phyloP scores from a whole-genome alignment of 2,888 invertebrate genomes.

The Diarsia dahlii region DNA sequence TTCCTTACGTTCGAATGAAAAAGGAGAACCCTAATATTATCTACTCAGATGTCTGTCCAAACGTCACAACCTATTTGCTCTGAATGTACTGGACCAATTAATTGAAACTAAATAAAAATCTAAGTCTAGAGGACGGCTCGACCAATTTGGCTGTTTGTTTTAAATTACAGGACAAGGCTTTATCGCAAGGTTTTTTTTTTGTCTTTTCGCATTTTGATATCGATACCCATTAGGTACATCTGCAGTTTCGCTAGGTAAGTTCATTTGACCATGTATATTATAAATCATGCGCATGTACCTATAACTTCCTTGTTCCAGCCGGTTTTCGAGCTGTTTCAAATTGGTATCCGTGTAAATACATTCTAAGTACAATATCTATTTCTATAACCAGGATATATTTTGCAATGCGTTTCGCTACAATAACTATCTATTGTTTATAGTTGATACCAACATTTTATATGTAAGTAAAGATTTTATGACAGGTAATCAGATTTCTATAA shows the following conservation, averaged over 20 bases:
- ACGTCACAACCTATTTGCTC: neutral
- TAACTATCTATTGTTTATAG: conserved; percentile 20
- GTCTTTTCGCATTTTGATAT: neutral
- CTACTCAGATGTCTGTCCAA: neutral
- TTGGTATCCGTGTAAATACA: conserved; percentile 27
- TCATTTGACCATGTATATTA: conserved; percentile 14
- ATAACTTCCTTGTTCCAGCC: conserved; percentile 19
- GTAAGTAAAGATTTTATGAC: conserved; percentile 30
- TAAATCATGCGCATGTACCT: conserved; percentile 23
- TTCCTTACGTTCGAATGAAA: neutral
- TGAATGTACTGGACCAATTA: neutral
- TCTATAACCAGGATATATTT: conserved; percentile 29
- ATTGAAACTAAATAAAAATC: neutral
- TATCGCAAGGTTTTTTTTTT: too few relatives aligned
- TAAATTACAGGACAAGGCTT: neutral
- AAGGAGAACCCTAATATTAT: neutral
- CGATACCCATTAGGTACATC: neutral
- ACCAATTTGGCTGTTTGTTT: neutral
- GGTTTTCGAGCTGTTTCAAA: conserved; percentile 23
- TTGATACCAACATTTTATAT: conserved; percentile 28
- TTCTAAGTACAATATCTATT: conserved; percentile 18
- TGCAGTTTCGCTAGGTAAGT: conserved; percentile 5
- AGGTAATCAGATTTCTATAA: conserved; percentile 46
- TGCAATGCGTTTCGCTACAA: conserved; percentile 12
- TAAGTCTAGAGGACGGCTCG: neutral